These are phyloP conservation scores for Margarornis squamiger DNA, from an alignment of 2,797 vertebrate species.

Conservation along the genomic window DNA sequence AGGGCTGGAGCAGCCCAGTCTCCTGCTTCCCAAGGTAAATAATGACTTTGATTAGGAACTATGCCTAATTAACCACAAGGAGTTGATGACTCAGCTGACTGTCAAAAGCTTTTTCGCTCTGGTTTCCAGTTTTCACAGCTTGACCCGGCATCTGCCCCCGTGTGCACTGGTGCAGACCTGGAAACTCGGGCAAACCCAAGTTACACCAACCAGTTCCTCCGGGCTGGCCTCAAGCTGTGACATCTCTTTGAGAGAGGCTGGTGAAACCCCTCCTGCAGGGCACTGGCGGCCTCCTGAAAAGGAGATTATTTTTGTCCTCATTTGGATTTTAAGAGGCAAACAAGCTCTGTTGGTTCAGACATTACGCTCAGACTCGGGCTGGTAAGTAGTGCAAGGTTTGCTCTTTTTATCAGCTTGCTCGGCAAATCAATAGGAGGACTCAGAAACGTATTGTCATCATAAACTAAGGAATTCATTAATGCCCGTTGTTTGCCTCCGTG, in stretches of 20 bases:
- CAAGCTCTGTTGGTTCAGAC: constrained; percentile 48
- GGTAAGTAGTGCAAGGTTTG: constrained; percentile 70
- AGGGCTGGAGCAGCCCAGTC: background rate
- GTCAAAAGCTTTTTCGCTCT: constrained; percentile 45
- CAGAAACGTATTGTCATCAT: constrained; percentile 46
- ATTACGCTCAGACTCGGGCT: background rate
- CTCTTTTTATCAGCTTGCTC: constrained; percentile 60
- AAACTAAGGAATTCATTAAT: constrained; percentile 67
- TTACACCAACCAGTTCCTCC: background rate
- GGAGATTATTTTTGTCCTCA: background rate
- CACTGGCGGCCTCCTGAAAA: background rate
- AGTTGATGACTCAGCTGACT: constrained; percentile 63
- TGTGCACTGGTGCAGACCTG: background rate
- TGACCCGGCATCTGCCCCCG: background rate
- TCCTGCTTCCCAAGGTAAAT: constrained; percentile 68
- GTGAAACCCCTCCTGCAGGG: background rate
- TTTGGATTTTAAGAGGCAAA: constrained; percentile 46
- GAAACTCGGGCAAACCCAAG: background rate
- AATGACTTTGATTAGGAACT: constrained; percentile 72
- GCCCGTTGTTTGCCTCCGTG: constrained; percentile 18
- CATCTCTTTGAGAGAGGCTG: background rate
- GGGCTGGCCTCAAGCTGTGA: background rate
- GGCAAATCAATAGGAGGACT: constrained; percentile 60
- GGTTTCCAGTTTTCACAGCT: background rate
- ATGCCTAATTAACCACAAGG: constrained; percentile 60